Conservation (phyloP, 2,888 invertebrate species). For the Tachina fera region DNA sequence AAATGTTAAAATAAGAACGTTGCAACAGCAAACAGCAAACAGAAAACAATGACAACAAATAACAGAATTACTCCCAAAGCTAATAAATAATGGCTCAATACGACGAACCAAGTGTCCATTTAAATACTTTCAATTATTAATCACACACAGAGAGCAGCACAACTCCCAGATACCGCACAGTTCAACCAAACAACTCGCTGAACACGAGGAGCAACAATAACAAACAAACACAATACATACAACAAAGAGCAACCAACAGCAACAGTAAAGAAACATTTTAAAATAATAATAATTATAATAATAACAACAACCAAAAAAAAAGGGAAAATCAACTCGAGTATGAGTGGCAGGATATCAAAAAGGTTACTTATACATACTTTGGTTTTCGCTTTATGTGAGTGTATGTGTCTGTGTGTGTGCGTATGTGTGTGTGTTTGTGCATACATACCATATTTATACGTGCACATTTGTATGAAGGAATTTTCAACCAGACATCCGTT, state of each 20-base stretch:
- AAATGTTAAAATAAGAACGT: constrained; percentile 37
- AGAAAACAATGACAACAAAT: constrained; percentile 25
- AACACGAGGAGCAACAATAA: background rate
- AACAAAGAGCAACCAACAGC: constrained; percentile 45
- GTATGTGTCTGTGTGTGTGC: background rate
- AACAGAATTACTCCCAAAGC: constrained; percentile 65
- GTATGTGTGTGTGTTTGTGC: background rate
- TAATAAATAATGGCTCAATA: constrained; percentile 72
- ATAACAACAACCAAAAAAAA: background rate
- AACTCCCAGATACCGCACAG: constrained; percentile 2
- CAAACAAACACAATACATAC: constrained; percentile 39
- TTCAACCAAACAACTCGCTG: background rate
- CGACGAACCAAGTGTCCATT: constrained; percentile 68
- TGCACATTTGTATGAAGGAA: background rate
- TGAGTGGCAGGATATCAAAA: constrained; percentile 53
- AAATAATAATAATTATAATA: constrained; percentile 24
- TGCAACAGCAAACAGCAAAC: constrained; percentile 1
- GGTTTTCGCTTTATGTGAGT: background rate
- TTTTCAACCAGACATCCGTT: constrained; percentile 56
- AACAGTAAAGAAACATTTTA: background rate
- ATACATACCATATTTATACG: background rate
- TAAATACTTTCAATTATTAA: constrained; percentile 72
- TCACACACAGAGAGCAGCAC: constrained; percentile 56
- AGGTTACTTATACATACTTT: constrained; percentile 28
- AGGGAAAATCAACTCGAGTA: constrained; percentile 29